Base-by-base conservation (phyloP, 2,797 vertebrate genomes). In the Onychomys torridus region DNA sequence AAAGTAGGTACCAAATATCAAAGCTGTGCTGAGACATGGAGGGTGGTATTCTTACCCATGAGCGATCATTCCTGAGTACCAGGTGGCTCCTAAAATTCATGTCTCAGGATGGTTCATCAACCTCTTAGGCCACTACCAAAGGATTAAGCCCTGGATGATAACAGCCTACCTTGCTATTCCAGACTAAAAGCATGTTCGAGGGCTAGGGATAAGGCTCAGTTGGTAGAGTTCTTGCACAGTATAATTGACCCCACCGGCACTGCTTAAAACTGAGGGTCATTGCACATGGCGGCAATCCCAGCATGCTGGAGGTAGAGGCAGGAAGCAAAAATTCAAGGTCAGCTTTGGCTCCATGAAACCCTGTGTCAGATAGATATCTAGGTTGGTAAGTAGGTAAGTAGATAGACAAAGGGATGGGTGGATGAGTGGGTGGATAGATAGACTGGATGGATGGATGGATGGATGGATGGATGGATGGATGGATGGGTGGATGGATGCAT, bases 81-180 rank as follows among this genome's bases (percentile, higher is more conserved):
- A 46, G 29, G 40, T 52, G 40, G 76, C 57, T 71, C 79, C 90
- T 79, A n/a, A 93, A 89, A 79, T 57, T 67, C 16, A 46, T 14
- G 10, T 55, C 49, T 49, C 65, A 46, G 61, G 40, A 94, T 69
- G 37, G 77, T 59, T n/a, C 65, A 11, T 19, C 57, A 61, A 55
- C 34, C 7, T 65, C 46, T 3, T n/a, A 63, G 61, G 34, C 55
- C 17, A 46, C 32, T 37, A 49, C 25, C 37, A 34, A 76, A 75
- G 67, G 65, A 79, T 71, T 34, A 77, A 71, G 32, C 17, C 14
- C 25, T 34, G 40, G 37, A 25, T 59, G 27, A 67, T 34, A 29
- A 40, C 63, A 67, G 32, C 37, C 55, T 43, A 25, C 23, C 71
- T 59, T 89, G 16, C 57, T 73, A 17, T 14, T 76, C 29, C 43